These are phyloP conservation scores for Loripinus fragilis DNA, from an alignment of 2,888 invertebrate genomes.

Conservation along the genomic window DNA sequence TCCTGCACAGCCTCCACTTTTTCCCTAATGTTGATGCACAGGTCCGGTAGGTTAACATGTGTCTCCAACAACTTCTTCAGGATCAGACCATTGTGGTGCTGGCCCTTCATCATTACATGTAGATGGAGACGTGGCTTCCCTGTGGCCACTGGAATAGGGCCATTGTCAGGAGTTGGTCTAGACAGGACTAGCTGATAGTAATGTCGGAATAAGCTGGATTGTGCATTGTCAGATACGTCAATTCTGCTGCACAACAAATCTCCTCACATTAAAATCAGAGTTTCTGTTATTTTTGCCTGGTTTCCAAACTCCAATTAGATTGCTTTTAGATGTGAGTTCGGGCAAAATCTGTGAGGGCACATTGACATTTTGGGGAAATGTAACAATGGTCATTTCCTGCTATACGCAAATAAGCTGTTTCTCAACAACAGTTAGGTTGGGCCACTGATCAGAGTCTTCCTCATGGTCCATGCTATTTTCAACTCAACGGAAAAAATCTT, in stretches of 20 bases:
- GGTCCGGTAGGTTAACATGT: constrained; percentile 47
- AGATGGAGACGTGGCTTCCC: background rate
- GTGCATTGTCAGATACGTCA: constrained; percentile 50
- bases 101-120: constrained; percentile 40
- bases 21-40: constrained; percentile 35
- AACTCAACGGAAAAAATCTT: constrained; percentile 47
- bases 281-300: constrained; percentile 41
- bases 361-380: constrained; percentile 51
- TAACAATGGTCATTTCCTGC: constrained; percentile 50
- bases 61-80: constrained; percentile 30
- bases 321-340: constrained; percentile 43
- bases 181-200: constrained; percentile 36
- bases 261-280: constrained; percentile 43
- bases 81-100: constrained; percentile 38
- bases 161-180: constrained; percentile 46
- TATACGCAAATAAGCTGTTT: constrained; percentile 50
- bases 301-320: constrained; percentile 45
- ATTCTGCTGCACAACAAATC: constrained; percentile 40
- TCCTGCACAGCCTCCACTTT: constrained; percentile 10
- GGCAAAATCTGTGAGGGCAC: constrained; percentile 45
- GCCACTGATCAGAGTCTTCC: constrained; percentile 29
- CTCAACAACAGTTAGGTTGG: constrained; percentile 40
- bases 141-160: constrained; percentile 30
- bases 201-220: constrained; percentile 49
- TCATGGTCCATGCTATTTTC: constrained; percentile 53